Conservation (phyloP, 2,797 vertebrate genomes). For the Nyctalus aviator region DNA sequence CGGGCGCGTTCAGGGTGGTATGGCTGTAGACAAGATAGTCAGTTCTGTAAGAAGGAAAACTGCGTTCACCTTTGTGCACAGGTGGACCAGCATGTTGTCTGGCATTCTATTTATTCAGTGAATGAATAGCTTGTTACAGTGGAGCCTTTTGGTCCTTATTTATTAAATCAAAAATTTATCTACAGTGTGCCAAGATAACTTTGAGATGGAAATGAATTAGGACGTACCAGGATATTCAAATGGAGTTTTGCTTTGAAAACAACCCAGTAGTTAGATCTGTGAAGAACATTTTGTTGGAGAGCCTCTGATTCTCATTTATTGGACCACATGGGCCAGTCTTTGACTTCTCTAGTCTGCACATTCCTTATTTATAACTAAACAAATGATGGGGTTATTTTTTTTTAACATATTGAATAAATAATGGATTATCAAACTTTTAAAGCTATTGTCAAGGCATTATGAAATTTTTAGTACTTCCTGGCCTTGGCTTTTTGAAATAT, state of each 20-base stretch:
- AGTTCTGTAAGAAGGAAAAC: neutral
- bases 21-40: too few species aligned
- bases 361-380: conserved; percentile 6
- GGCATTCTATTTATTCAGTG: neutral
- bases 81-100: neutral
- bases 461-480: conserved; percentile 39
- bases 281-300: conserved; percentile 23
- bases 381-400: neutral
- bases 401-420: conserved; percentile 49
- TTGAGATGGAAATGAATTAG: conserved; percentile 25
- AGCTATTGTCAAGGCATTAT: neutral
- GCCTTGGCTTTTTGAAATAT: neutral
- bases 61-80: neutral
- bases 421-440: conserved; percentile 1
- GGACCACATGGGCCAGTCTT: neutral
- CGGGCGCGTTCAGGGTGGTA: too few species aligned
- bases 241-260: neutral
- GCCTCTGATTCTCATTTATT: neutral
- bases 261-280: neutral
- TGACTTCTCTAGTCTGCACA: neutral
- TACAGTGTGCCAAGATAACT: neutral
- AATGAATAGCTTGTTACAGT: neutral
- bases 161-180: neutral
- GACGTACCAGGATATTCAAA: neutral
- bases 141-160: neutral